Evolutionary conservation across 2,888 invertebrate species (phyloP).

Genomic region (Harmothoe impar): DNA sequence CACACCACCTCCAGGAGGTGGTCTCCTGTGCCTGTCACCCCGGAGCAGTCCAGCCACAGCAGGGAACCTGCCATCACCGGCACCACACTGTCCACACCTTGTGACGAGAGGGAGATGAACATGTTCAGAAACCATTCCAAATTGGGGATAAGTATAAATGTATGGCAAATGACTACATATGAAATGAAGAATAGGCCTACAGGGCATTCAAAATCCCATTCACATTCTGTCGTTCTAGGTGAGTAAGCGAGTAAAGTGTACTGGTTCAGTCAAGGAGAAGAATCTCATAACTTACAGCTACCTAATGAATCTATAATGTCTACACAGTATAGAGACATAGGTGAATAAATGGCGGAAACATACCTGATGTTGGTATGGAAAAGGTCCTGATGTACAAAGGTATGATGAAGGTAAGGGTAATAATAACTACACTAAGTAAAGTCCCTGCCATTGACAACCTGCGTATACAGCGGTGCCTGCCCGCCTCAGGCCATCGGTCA

Average conservation of each 20-base stretch:
- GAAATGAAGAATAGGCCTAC: no score
- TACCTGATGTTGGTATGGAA: constrained; percentile 40
- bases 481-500: background rate
- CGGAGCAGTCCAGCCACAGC: constrained; percentile 63
- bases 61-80: constrained; percentile 58
- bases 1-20: constrained; percentile 59
- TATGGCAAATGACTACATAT: no score
- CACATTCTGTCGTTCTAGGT: no score
- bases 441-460: background rate
- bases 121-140: no score
- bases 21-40: background rate
- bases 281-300: no score
- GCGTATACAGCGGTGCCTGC: background rate
- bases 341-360: no score
- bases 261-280: no score
- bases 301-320: no score
- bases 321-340: no score
- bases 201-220: no score
- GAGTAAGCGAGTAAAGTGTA: no score
- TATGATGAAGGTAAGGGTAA: constrained; percentile 1
- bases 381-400: constrained; percentile 50
- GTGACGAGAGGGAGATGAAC: background rate
- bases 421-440: constrained; percentile 20
- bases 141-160: no score
- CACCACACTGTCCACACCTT: constrained; percentile 62